phyloP scores from a whole-genome alignment of 2,888 invertebrate species.

The Lycocerus yunnanus region DNA sequence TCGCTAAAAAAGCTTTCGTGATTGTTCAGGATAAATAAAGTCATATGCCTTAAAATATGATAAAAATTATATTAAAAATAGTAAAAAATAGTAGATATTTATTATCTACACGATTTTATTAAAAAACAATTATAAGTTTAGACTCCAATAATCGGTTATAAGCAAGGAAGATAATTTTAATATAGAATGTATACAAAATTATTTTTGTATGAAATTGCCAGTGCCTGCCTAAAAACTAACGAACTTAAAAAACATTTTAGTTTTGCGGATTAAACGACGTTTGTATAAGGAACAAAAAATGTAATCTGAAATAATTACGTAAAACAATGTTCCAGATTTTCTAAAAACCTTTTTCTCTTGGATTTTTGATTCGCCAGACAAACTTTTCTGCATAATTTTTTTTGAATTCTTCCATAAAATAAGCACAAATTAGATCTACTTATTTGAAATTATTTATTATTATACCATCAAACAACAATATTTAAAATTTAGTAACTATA shows the following conservation, averaged over 20 bases:
- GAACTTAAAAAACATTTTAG: not conserved
- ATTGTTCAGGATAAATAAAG: no score
- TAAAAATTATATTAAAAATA: no score
- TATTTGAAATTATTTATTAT: slow-evolving; percentile 1
- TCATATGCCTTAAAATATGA: no score
- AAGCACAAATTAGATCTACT: not conserved
- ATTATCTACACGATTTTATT: not conserved
- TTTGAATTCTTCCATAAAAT: not conserved
- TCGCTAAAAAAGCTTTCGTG: no score
- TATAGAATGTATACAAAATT: not conserved
- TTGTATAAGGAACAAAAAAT: not conserved
- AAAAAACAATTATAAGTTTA: no score
- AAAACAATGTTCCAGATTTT: not conserved
- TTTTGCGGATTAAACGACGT: not conserved
- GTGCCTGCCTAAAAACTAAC: not conserved
- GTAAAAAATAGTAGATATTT: not conserved
- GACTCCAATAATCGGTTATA: no score
- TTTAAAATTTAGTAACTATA: not conserved
- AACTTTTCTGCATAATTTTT: not conserved
- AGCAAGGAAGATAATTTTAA: not conserved
- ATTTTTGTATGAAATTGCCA: not conserved
- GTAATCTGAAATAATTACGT: not conserved
- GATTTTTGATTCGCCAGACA: not conserved
- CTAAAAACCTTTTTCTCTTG: not conserved
- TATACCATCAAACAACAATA: not conserved